Evolutionary conservation across 2,888 invertebrate species (phyloP), one percentile per base, ranked within the genome.

Genomic region (Horisme vitalbata): DNA sequence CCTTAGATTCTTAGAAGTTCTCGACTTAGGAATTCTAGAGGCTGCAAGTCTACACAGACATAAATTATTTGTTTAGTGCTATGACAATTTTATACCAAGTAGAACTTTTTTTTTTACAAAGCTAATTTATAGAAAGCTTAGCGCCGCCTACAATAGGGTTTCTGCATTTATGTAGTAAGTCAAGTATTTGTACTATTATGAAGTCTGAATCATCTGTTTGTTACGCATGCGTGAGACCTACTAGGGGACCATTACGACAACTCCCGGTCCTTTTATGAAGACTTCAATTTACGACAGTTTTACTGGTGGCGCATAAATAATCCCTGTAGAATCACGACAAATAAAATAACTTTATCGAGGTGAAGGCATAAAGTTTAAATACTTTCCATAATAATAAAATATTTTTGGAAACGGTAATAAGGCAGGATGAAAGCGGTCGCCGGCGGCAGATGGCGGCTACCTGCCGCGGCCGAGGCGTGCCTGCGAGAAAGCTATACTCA

Each of bases 371-470:
- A 84, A 81, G 49, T 79, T 83, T 76, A 79, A 84, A 85, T 79
- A 77, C 79, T 79, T 78, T 83, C 75, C 79, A 80, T 85, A 71
- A 80, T 82, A 82, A 82, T 83, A 81, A 85, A 85, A 84, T 85
- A 83, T 85, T 85, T 88, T 85, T 77, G 79, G 79, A 80, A 79
- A 81, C 79, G 71, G 73, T 78, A 79, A 80, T 83, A 84, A 78
- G 76, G 70, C 71, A 71, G 84, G 84, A 85, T 85, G 79, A 88
- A 86, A 86, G 85, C 80, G 79, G 67, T 75, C 77, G 83, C 84
- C 85, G 83, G 72, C 71, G 75, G 76, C 86, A 84, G 81, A 83
- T 82, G 85, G 73, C 69, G 64, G 44, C 83, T 87, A 84, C 87
- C 86, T 85, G 85, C 75, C 64, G 60, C 60, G 55, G 59, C 14